Base-by-base conservation (phyloP, 2,888 invertebrate species). In the Timema cristinae region DNA sequence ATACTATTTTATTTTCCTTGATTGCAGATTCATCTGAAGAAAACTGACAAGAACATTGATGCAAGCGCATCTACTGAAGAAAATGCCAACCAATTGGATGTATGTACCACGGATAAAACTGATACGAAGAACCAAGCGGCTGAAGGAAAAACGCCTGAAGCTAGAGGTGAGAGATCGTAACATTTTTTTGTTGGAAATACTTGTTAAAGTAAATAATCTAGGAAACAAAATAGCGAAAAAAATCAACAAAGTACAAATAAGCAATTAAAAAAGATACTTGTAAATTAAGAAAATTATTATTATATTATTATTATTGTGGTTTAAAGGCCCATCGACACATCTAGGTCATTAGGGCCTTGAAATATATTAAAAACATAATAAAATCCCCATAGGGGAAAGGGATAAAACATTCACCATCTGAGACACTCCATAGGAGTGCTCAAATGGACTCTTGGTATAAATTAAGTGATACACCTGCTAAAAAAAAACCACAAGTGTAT, bases 101-200 rank as follows among this genome's bases (percentile, higher is more conserved):
- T 54, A 54, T 54, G 54, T 54, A 4, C 54, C n/a, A 54, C 54
- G 54, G 54, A 54, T n/a, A 54, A 54, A 54, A 54, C 54, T 54
- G 54, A 54, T 54, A 54, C n/a, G 54, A 54, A 54, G n/a, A 54
- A 54, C 54, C 54, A 54, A 54, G 54, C 54, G 54, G 54, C 54
- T 54, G 54, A 2, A 2, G 54, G 54, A 54, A 54, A 54, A 54
- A 54, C 54, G 1, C 54, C 54, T 54, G 54, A 54, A 54, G 54
- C n/a, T 54, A 54, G 11, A 54, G 2, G 54, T 54, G 11, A 54
- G 54, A 54, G 4, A 54, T 54, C 11, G 54, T 54, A 54, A 54
- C 54, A 54, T 54, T 13, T n/a, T n/a, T 32, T 32, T 54, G 54
- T 54, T 11, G 54, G 54, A 54, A 54, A 54, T 54, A n/a, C 54